Evolutionary conservation across 2,888 invertebrate genomes (phyloP).

Genomic region (Archips crataeganus): DNA sequence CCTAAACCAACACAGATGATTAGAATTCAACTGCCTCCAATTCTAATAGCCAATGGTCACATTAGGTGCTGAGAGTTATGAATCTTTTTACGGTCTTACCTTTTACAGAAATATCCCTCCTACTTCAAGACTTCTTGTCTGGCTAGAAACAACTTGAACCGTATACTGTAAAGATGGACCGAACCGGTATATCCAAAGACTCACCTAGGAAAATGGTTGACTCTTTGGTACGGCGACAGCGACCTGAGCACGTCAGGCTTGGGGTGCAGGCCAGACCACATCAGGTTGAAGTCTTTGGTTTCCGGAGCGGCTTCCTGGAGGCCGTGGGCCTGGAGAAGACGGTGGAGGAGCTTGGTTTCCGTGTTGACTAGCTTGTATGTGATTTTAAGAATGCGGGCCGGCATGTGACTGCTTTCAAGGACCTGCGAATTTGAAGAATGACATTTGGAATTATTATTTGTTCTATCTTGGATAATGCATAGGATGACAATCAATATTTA

Average conservation of each 20-base stretch:
- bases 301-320: constrained; percentile 87
- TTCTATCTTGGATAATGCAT: background rate
- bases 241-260: constrained; percentile 94
- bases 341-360: constrained; percentile 91
- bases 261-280: constrained; percentile 97
- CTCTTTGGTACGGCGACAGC: constrained; percentile 94
- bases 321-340: constrained; percentile 92
- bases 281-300: constrained; percentile 92
- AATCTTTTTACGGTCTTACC: background rate
- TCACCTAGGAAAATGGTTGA: constrained; percentile 97
- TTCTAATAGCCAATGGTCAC: too few relatives aligned
- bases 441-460: too few relatives aligned
- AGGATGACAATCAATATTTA: too few relatives aligned
- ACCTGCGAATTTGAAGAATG: constrained; percentile 54
- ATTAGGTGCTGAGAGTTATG: too few relatives aligned
- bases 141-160: too few relatives aligned
- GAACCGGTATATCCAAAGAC: background rate
- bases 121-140: too few relatives aligned
- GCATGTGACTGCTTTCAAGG: constrained; percentile 84
- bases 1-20: too few relatives aligned
- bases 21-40: too few relatives aligned
- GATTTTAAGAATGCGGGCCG: constrained; percentile 89
- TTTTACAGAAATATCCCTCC: background rate
- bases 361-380: constrained; percentile 93
- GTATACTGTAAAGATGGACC: background rate